A percentile compares a stretch with the other conserved stretches of the same genome.
phyloP scores from a whole-genome alignment of 2,888 invertebrate species.

The Brenthis hecate region DNA sequence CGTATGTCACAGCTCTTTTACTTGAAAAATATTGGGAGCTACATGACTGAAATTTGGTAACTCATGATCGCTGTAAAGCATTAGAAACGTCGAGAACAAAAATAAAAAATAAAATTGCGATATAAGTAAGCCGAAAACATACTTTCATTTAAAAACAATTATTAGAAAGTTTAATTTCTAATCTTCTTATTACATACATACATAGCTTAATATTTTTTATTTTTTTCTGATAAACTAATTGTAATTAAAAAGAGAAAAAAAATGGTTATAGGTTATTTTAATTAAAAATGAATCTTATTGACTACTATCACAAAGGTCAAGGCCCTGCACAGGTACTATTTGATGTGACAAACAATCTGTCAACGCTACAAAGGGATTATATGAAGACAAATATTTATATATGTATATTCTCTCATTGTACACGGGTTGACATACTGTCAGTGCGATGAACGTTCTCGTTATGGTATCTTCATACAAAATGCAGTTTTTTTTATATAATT shows the following conservation, averaged over 20 bases:
- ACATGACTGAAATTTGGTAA: too few relatives aligned
- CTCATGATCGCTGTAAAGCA: too few relatives aligned
- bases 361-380: slow-evolving; percentile 38
- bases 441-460: slow-evolving; percentile 9
- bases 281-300: neutral
- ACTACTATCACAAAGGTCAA: slow-evolving; percentile 22
- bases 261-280: neutral
- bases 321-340: slow-evolving; percentile 26
- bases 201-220: too few relatives aligned
- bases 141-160: too few relatives aligned
- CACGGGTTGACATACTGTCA: slow-evolving; percentile 62
- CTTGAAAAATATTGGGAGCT: too few relatives aligned
- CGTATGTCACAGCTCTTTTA: too few relatives aligned
- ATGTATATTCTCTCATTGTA: slow-evolving; percentile 41
- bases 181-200: too few relatives aligned
- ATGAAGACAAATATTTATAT: slow-evolving; percentile 38
- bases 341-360: slow-evolving; percentile 36
- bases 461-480: slow-evolving; percentile 13
- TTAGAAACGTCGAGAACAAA: too few relatives aligned
- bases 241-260: neutral
- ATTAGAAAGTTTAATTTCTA: too few relatives aligned
- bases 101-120: too few relatives aligned
- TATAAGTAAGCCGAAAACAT: too few relatives aligned
- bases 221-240: too few relatives aligned
- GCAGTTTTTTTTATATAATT: slow-evolving; percentile 4